phyloP scores from a whole-genome alignment of 2,797 vertebrate genomes.

The Micrastur ruficollis region DNA sequence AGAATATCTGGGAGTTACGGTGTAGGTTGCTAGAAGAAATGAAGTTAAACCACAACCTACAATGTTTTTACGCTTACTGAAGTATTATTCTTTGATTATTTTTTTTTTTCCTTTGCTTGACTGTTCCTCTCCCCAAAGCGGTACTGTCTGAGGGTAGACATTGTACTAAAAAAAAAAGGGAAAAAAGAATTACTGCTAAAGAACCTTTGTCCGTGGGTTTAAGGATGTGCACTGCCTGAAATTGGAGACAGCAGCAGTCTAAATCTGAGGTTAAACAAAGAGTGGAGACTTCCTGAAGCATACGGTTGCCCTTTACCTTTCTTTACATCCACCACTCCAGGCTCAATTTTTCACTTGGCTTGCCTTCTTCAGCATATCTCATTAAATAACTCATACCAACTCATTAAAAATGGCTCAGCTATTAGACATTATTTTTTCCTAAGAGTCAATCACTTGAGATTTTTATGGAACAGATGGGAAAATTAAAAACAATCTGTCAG shows the following conservation, averaged over 20 bases:
- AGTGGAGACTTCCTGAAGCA: not conserved
- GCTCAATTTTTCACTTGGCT: constrained; percentile 22
- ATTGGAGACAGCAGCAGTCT: not conserved
- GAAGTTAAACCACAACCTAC: not conserved
- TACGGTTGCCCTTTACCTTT: constrained; percentile 3
- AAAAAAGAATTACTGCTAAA: not conserved
- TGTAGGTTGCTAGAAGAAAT: not conserved
- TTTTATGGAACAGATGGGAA: constrained; percentile 73
- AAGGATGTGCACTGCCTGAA: not conserved
- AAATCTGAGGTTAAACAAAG: not conserved
- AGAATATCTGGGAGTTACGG: not conserved
- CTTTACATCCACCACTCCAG: constrained; percentile 1
- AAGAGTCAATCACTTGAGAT: constrained; percentile 61
- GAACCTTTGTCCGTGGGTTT: not conserved
- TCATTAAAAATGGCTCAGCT: constrained; percentile 67
- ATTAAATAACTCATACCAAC: constrained; percentile 55
- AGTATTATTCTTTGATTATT: not conserved
- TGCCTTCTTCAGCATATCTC: not conserved
- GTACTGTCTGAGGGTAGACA: not conserved
- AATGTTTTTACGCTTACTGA: not conserved
- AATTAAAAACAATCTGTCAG: constrained; percentile 74
- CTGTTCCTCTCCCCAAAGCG: not conserved
- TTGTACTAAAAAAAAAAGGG: not conserved
- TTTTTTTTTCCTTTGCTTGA: not conserved
- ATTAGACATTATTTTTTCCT: constrained; percentile 66